Conservation (phyloP, 2,888 invertebrate species). For the Drosophila greeni region DNA sequence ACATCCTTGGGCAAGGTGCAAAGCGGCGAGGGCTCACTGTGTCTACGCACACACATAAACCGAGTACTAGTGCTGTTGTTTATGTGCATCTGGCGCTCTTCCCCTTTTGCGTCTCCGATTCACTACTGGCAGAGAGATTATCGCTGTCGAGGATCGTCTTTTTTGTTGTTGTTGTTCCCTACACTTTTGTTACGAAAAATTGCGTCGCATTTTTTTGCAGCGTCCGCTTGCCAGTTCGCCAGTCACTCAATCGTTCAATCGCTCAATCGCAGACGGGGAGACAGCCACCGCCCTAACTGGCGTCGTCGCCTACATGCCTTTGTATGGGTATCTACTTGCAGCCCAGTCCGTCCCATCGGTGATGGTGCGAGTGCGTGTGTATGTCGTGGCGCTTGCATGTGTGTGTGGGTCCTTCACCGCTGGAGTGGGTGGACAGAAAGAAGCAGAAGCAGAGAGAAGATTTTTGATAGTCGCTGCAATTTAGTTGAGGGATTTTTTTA, state of each 20-base stretch:
- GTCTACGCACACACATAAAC: conserved; percentile 4
- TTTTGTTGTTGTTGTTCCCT: conserved; percentile 35
- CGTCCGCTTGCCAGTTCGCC: conserved; percentile 25
- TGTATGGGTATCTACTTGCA: conserved; percentile 39
- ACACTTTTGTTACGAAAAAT: conserved; percentile 46
- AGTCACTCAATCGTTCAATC: conserved; percentile 37
- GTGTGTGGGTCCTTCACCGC: conserved; percentile 25
- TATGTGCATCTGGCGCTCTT: not conserved
- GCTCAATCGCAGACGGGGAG: conserved; percentile 46
- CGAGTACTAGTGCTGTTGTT: conserved; percentile 4
- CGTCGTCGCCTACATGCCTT: conserved; percentile 60
- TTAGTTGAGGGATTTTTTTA: not conserved
- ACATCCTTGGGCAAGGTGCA: conserved; percentile 61
- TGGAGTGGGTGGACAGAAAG: conserved; percentile 32
- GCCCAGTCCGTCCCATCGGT: conserved; percentile 8
- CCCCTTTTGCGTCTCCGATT: conserved; percentile 33
- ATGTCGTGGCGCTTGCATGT: conserved; percentile 26
- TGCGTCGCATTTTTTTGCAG: conserved; percentile 63
- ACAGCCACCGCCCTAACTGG: conserved; percentile 72
- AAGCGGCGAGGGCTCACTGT: conserved; percentile 21
- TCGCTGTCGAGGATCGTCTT: conserved; percentile 45
- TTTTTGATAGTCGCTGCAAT: conserved; percentile 26
- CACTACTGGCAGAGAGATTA: conserved; percentile 33
- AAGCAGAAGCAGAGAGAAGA: conserved; percentile 4
- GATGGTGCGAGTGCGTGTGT: conserved; percentile 23